Percentiles rank a stretch among this genome's conserved stretches.
These are phyloP conservation scores for Eptesicus fuscus DNA, from an alignment of 2,113 vertebrate species.

Conservation along the genomic window DNA sequence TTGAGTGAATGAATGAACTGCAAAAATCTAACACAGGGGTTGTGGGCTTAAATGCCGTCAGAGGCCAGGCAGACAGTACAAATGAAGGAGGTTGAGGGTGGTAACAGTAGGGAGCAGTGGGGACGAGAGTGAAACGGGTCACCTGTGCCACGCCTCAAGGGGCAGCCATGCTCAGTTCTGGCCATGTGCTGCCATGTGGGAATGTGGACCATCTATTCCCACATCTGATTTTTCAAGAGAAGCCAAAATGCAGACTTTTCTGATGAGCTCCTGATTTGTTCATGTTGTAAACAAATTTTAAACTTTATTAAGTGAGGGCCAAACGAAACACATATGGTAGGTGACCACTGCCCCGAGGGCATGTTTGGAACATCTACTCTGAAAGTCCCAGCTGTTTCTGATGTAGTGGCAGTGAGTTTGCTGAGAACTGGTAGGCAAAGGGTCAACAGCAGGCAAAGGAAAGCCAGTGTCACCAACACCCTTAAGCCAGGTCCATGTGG, in stretches of 20 bases:
- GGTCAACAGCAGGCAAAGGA: neutral
- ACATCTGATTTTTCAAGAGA: slow-evolving; percentile 20
- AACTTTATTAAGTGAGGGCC: slow-evolving; percentile 55
- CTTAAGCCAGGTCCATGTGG: neutral
- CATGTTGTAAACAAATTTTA: slow-evolving; percentile 45
- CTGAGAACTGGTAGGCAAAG: neutral
- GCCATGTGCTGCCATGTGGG: neutral
- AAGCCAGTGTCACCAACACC: neutral
- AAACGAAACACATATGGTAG: slow-evolving; percentile 12
- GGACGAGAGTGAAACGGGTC: neutral
- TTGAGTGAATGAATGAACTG: neutral
- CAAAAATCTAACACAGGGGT: neutral
- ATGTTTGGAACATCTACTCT: neutral
- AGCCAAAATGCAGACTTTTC: slow-evolving; percentile 10
- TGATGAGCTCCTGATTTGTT: slow-evolving; percentile 24
- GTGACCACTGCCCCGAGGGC: neutral
- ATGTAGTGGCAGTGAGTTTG: neutral
- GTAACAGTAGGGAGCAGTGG: neutral
- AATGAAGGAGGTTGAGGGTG: neutral
- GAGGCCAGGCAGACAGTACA: neutral
- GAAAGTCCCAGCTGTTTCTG: neutral
- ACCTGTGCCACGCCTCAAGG: fast-evolving
- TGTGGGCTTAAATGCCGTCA: neutral
- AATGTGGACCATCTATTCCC: neutral
- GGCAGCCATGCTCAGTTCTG: neutral